Percentiles rank a stretch among this genome's conserved stretches.
These are phyloP conservation scores for Pseudochromis fuscus DNA, from an alignment of 2,797 vertebrate species.

Conservation along the genomic window DNA sequence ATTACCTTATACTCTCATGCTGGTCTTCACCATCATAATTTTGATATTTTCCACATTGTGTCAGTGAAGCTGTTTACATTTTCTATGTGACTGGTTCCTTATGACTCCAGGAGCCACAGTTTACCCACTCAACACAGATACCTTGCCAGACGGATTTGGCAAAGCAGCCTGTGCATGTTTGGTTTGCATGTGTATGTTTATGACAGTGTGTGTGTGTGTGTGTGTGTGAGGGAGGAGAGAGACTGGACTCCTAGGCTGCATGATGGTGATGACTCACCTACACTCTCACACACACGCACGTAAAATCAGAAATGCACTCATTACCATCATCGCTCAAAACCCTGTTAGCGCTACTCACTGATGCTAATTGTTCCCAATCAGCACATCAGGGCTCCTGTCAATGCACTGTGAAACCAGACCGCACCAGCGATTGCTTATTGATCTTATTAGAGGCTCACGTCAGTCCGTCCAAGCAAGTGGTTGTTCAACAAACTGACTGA, in stretches of 20 bases:
- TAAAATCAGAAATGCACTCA: constrained; percentile 57
- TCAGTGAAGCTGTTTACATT: constrained; percentile 19
- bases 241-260: constrained; percentile 59
- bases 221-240: constrained; percentile 21
- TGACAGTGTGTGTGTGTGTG: constrained; percentile 25
- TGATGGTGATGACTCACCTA: constrained; percentile 73
- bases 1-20: too few relatives aligned
- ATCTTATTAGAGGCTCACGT: constrained; percentile 75
- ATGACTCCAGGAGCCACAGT: constrained; percentile 42
- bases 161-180: constrained; percentile 47
- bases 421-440: constrained; percentile 73
- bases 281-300: constrained; percentile 31
- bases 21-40: constrained; percentile 5
- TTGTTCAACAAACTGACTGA: constrained; percentile 22
- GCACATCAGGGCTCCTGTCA: constrained; percentile 67
- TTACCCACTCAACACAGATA: constrained; percentile 51
- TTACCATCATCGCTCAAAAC: constrained; percentile 69
- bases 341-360: constrained; percentile 67
- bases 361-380: constrained; percentile 79
- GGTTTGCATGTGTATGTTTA: constrained; percentile 42
- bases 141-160: constrained; percentile 66
- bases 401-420: constrained; percentile 72
- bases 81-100: constrained; percentile 34
- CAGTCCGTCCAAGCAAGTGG: constrained; percentile 43
- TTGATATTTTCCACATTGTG: background rate